phyloP scores from a whole-genome alignment of 2,888 invertebrate species.

The Subacronicta megacephala region DNA sequence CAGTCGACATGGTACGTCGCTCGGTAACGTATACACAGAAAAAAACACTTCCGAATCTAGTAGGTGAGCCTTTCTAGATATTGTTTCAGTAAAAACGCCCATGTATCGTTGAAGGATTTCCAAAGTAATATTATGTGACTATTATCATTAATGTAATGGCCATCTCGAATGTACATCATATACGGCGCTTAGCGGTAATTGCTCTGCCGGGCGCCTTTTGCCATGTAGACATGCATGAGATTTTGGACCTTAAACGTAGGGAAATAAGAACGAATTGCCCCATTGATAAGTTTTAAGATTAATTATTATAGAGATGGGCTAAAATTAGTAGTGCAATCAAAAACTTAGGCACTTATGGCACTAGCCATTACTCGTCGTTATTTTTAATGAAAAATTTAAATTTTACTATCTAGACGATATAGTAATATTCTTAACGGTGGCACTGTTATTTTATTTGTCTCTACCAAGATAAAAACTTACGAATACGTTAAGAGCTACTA shows the following conservation, averaged over 20 bases:
- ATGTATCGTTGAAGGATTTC: slow-evolving; percentile 41
- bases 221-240: slow-evolving; percentile 8
- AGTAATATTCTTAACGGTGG: background rate
- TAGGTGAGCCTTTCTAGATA: background rate
- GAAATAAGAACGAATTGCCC: background rate
- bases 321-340: slow-evolving; percentile 49
- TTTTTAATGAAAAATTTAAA: slow-evolving; percentile 23
- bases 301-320: slow-evolving; percentile 40
- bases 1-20: too few species aligned
- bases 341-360: slow-evolving; percentile 41
- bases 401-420: slow-evolving; percentile 5
- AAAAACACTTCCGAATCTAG: too few species aligned
- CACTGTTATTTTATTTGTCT: background rate
- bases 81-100: slow-evolving; percentile 11
- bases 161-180: slow-evolving; percentile 53
- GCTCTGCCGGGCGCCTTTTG: slow-evolving; percentile 19
- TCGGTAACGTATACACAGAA: too few species aligned
- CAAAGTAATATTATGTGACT: slow-evolving; percentile 30
- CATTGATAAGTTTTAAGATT: slow-evolving; percentile 15
- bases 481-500: background rate
- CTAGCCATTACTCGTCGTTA: slow-evolving; percentile 21
- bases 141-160: slow-evolving; percentile 49
- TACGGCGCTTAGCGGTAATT: slow-evolving; percentile 43
- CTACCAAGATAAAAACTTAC: background rate
- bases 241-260: slow-evolving; percentile 21